Evolutionary conservation across 35 echinoderm and acorn worm genomes (phyloP).

Genomic region (Amphiura filiformis): DNA sequence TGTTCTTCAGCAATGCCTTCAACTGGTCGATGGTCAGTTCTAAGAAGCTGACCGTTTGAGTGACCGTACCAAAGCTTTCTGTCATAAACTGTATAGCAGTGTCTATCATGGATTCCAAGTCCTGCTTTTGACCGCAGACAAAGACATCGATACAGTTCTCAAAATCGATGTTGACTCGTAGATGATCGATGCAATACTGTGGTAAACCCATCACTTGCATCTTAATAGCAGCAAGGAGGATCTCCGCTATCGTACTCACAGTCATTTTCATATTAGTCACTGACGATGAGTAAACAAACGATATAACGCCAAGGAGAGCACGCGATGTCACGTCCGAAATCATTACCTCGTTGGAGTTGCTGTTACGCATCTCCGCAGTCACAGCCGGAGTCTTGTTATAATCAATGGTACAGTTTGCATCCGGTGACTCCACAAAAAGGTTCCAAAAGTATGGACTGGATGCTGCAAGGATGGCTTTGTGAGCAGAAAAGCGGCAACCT

Average conservation of each 20-base stretch:
- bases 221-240: slow-evolving; percentile 13
- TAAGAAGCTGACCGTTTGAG: not conserved
- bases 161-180: not conserved
- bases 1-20: not conserved
- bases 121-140: not conserved
- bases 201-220: not conserved
- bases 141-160: slow-evolving; percentile 16
- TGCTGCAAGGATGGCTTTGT: slow-evolving; percentile 67
- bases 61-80: slow-evolving; percentile 16
- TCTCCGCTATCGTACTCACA: slow-evolving; percentile 18
- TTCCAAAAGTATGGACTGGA: slow-evolving; percentile 54
- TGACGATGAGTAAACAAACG: slow-evolving; percentile 59
- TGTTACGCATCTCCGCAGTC: slow-evolving; percentile 19
- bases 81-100: slow-evolving; percentile 18
- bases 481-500: slow-evolving; percentile 46
- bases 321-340: slow-evolving; percentile 2
- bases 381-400: slow-evolving; percentile 8
- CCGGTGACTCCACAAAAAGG: slow-evolving; percentile 28
- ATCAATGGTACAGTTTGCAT: not conserved
- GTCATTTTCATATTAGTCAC: slow-evolving; percentile 21
- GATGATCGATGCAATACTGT: slow-evolving; percentile 14
- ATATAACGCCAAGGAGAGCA: slow-evolving; percentile 20
- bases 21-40: not conserved
- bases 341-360: not conserved
- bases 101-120: not conserved